Base-by-base conservation (phyloP, 2,888 invertebrate genomes). In the Invenusta paracnida region DNA sequence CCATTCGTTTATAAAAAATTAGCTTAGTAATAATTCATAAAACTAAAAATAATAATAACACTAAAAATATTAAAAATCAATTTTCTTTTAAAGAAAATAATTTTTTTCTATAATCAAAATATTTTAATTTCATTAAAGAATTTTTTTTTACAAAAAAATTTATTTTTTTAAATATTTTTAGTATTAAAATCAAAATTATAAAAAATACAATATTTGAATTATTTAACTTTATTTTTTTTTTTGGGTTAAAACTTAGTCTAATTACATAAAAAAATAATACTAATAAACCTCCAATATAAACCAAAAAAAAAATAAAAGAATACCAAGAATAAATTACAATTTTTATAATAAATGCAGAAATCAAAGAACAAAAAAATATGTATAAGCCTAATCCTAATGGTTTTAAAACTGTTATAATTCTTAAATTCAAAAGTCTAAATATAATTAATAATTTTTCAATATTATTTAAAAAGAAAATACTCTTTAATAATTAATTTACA, bases 11-110 rank as follows among this genome's bases (percentile, higher is more conserved):
- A 27, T 29, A 17, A 82, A 82, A 82, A 11, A 30, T 27, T 27
- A 82, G 23, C 82, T 82, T 82, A 5, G 82, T 82, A 82, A 82
- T 30, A 5, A 84, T 11, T 66, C 66, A 84, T 90, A 88, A 87
- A 0, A 48, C 90, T 91, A 89, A 91, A 90, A 90, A 93, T 90
- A 92, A 92, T 87, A 90, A 93, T 91, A 92, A 91, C 93, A 90
- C 91, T 91, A 92, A 93, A 92, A 93, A 92, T 93, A 92, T 88
- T 91, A 92, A 90, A 92, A 91, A 91, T 92, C 92, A 92, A 88
- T 30, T 92, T 91, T 92, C 93, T 93, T 93, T 87, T 89, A 93
- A 94, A 94, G 93, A 94, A 94, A 93, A 93, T 93, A 93, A 93
- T 92, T 93, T 94, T 94, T 93, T 93, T 30, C 82, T 82, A 2